Percentiles rank a stretch among this genome's conserved stretches.
Evolutionary conservation across 1,140 invertebrate genomes (phyloP).

Genomic region (Pseudoatta argentina): DNA sequence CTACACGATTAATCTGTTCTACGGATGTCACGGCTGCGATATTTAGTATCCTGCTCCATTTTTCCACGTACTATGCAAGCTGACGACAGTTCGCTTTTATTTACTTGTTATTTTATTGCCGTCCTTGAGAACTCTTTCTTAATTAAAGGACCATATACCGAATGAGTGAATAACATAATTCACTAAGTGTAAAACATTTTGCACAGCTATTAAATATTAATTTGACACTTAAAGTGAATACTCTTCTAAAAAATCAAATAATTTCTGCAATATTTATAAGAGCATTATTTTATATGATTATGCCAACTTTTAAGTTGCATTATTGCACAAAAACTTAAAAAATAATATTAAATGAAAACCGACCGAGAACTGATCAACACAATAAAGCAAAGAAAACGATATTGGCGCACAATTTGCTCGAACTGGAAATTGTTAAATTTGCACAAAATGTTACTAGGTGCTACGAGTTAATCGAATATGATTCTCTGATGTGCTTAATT

Average conservation of each 20-base stretch:
- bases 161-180: conserved; percentile 5
- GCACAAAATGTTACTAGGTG: no score
- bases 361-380: no score
- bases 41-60: conserved; percentile 58
- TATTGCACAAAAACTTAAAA: no score
- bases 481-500: no score
- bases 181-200: neutral
- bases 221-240: neutral
- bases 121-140: conserved; percentile 25
- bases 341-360: no score
- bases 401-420: no score
- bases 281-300: no score
- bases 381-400: no score
- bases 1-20: conserved; percentile 58
- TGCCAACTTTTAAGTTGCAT: no score
- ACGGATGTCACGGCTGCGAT: conserved; percentile 47
- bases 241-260: neutral
- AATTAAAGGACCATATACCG: conserved; percentile 24
- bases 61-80: conserved; percentile 24
- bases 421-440: no score
- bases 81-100: conserved; percentile 43
- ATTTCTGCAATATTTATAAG: neutral
- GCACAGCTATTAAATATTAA: neutral
- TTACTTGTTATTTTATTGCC: conserved; percentile 47
- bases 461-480: no score